Percentiles rank a stretch among this genome's conserved stretches.
Conservation (phyloP, 2,797 vertebrate species). For the Diglossa cyanea region DNA sequence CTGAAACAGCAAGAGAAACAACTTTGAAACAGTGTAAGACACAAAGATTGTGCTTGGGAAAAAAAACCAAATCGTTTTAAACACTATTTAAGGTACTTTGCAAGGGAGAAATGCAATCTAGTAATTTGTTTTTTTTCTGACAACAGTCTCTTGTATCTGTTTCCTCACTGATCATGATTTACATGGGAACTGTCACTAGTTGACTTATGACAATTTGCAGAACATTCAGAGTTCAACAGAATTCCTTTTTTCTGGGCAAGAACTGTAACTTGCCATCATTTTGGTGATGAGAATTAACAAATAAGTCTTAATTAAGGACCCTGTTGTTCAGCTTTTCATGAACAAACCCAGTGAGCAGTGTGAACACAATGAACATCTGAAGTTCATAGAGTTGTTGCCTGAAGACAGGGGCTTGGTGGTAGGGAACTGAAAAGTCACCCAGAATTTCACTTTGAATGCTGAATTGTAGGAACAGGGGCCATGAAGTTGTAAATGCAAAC, state of each 20-base stretch:
- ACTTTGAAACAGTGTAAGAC: not conserved
- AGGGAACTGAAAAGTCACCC: not conserved
- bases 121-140: not conserved
- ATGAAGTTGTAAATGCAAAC: not conserved
- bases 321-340: not conserved
- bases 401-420: not conserved
- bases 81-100: not conserved
- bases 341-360: not conserved
- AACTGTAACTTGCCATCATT: not conserved
- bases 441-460: not conserved
- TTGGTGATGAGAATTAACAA: not conserved
- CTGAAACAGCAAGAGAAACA: slow-evolving; percentile 63
- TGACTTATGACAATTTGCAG: not conserved
- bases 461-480: not conserved
- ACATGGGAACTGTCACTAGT: not conserved
- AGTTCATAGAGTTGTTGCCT: not conserved
- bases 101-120: not conserved
- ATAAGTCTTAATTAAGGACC: not conserved
- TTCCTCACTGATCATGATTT: not conserved
- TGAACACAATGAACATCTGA: not conserved
- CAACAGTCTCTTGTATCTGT: not conserved
- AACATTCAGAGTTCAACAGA: not conserved
- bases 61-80: not conserved
- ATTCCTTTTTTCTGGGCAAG: not conserved
- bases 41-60: not conserved